A percentile compares a stretch with the other conserved stretches of the same genome.
phyloP scores from a whole-genome alignment of 1,140 invertebrate genomes.

The Dolichoris vasculosae region DNA sequence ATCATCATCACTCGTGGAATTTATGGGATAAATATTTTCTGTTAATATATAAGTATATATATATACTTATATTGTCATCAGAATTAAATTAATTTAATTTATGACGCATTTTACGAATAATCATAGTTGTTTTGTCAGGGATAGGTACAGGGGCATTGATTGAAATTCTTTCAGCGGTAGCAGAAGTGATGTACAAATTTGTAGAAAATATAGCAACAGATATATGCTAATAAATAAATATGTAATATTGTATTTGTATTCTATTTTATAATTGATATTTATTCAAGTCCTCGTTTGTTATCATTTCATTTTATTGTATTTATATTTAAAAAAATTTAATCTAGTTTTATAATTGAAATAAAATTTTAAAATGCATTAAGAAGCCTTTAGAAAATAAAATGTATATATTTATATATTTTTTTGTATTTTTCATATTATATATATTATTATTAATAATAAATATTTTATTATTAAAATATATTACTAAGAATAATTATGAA shows the following conservation, averaged over 20 bases:
- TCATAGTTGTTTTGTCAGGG: neutral
- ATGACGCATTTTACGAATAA: neutral
- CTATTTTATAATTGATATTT: neutral
- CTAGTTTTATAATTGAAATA: neutral
- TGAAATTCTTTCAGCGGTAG: neutral
- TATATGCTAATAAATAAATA: constrained; percentile 18
- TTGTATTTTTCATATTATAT: neutral
- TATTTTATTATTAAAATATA: neutral
- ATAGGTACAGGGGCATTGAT: neutral
- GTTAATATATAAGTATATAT: neutral
- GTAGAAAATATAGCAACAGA: neutral
- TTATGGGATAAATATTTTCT: neutral
- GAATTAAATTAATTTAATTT: neutral
- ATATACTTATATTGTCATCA: neutral
- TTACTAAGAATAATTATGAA: neutral
- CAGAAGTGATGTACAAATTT: constrained; percentile 15
- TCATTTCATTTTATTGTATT: neutral
- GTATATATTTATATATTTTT: too few relatives aligned
- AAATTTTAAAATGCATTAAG: too few relatives aligned
- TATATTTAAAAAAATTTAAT: neutral
- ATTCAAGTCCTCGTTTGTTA: neutral
- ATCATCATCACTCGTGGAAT: neutral
- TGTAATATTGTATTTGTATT: neutral
- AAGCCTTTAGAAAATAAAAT: too few relatives aligned
- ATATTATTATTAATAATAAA: neutral